A percentile compares a stretch with the other conserved stretches of the same genome.
Conservation (phyloP, 2,888 invertebrate species). For the Lasioglossum morio region DNA sequence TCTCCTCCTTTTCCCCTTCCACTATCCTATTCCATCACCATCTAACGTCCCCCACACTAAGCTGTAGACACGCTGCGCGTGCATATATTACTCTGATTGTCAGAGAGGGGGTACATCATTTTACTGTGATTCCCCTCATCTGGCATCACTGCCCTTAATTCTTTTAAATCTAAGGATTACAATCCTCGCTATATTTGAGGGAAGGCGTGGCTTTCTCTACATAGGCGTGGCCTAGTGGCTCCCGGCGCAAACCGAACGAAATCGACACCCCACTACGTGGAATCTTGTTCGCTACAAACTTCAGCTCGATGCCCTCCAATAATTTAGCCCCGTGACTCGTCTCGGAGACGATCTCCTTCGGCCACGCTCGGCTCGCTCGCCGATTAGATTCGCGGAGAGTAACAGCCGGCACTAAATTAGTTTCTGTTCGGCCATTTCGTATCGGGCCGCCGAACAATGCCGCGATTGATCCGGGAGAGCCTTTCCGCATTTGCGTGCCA, state of each 20-base stretch:
- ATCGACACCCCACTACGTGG: neutral
- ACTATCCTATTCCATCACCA: no score
- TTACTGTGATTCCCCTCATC: no score
- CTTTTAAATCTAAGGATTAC: no score
- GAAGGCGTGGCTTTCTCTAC: no score
- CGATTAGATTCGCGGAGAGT: constrained; percentile 26
- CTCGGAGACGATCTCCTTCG: neutral
- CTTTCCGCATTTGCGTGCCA: constrained; percentile 62
- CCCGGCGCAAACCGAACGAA: neutral
- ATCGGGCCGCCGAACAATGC: constrained; percentile 61
- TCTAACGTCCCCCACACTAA: no score
- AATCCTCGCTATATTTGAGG: no score
- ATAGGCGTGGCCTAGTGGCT: neutral
- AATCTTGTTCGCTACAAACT: neutral
- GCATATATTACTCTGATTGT: no score
- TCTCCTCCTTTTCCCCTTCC: no score
- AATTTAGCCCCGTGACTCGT: neutral
- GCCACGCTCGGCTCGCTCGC: neutral
- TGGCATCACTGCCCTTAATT: no score
- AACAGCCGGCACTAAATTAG: constrained; percentile 43
- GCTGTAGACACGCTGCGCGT: no score
- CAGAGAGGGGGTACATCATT: no score
- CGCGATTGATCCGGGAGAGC: constrained; percentile 53
- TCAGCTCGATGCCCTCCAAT: neutral
- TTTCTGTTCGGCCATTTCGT: constrained; percentile 52